phyloP scores from a whole-genome alignment of 2,797 vertebrate species.

The Sylvia borin region DNA sequence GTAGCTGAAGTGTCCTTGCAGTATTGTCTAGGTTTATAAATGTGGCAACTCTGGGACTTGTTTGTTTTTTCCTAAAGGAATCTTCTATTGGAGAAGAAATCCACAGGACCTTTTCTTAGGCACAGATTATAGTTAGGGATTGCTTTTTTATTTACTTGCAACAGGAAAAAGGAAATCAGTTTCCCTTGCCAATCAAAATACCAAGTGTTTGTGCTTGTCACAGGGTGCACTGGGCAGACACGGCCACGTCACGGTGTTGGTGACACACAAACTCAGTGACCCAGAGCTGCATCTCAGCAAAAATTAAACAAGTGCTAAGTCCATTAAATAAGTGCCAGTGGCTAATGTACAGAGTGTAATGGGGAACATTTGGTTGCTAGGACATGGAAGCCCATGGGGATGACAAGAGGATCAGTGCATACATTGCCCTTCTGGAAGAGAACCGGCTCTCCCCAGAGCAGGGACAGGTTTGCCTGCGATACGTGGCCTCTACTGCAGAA shows the following conservation, averaged over 20 bases:
- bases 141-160: background rate
- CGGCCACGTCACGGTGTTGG: background rate
- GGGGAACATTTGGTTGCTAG: conserved; percentile 63
- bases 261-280: background rate
- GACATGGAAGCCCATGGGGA: conserved; percentile 77
- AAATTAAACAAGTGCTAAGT: conserved; percentile 1
- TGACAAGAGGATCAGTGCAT: conserved; percentile 78
- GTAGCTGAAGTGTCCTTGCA: background rate
- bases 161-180: background rate
- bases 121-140: background rate
- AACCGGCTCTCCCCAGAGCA: conserved; percentile 51
- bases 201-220: background rate
- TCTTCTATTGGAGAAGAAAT: background rate
- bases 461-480: conserved; percentile 67
- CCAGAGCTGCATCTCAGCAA: background rate
- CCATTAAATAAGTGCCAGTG: background rate
- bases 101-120: background rate
- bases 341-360: conserved; percentile 5
- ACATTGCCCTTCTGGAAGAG: conserved; percentile 79
- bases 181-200: conserved; percentile 7
- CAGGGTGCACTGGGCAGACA: background rate
- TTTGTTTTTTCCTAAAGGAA: background rate
- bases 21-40: background rate
- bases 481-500: conserved; percentile 76
- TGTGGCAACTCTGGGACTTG: background rate